phyloP scores from a whole-genome alignment of 2,113 vertebrate genomes.

The Thymallus thymallus region DNA sequence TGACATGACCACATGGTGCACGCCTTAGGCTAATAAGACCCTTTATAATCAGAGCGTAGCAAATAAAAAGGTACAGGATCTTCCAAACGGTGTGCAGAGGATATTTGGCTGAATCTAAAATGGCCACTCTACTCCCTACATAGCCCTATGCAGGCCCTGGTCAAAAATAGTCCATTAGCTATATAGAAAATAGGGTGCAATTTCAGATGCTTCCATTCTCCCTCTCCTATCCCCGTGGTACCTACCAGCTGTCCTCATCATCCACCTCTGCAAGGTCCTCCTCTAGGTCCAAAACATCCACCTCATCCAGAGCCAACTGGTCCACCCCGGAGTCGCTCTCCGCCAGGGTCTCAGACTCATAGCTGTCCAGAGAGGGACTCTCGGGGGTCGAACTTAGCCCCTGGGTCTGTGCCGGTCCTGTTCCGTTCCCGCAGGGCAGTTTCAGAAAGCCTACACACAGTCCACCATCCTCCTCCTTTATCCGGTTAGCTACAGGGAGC shows the following conservation, averaged over 20 bases:
- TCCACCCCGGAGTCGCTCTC: slow-evolving; percentile 61
- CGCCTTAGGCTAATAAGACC: neutral
- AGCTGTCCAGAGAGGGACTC: slow-evolving; percentile 53
- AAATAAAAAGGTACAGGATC: no score
- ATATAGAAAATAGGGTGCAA: no score
- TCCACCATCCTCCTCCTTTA: slow-evolving; percentile 38
- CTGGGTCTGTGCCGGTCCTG: slow-evolving; percentile 37
- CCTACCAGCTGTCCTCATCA: slow-evolving; percentile 87
- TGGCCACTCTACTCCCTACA: neutral
- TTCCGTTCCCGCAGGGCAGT: slow-evolving; percentile 39
- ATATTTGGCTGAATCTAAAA: neutral
- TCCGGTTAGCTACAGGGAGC: slow-evolving; percentile 19
- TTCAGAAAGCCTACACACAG: slow-evolving; percentile 48
- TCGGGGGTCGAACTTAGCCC: slow-evolving; percentile 41
- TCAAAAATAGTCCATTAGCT: no score
- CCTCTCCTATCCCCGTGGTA: slow-evolving; percentile 13
- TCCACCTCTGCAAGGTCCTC: slow-evolving; percentile 76
- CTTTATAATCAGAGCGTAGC: no score
- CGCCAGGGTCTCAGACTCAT: slow-evolving; percentile 66
- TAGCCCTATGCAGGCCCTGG: neutral
- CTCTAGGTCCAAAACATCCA: slow-evolving; percentile 83
- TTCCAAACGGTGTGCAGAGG: neutral
- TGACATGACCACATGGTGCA: no score
- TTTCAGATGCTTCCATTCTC: no score
- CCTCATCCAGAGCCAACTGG: slow-evolving; percentile 78